Base-by-base conservation (phyloP, 2,797 vertebrate genomes). In the Aplochiton taeniatus region DNA sequence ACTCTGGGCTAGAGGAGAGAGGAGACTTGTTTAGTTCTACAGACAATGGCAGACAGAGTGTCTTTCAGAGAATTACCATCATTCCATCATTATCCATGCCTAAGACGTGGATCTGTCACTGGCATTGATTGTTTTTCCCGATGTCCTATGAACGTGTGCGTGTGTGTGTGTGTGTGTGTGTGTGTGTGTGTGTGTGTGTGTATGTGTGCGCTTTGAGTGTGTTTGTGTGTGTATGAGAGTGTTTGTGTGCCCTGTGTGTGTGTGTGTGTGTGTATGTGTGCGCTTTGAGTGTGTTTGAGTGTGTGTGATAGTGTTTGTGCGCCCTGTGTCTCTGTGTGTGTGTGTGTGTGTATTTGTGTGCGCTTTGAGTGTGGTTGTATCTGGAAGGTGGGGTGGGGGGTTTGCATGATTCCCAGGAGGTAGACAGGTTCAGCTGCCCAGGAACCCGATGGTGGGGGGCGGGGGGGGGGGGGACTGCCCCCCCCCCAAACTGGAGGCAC, bases 31-130 rank as follows among this genome's bases (percentile, higher is more conserved):
- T 31, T 31, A 31, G 31, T 31, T 31, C 31, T 31, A 81, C 80
- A 86, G 83, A 86, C 84, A 88, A 88, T 89, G 88, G 88, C 90
- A 86, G 80, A 73, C 12, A 44, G 10, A 54, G 72, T 84, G 83
- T 89, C 86, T 89, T 80, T 86, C 82, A 83, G 85, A 90, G 78
- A 66, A 61, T 83, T 85, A 74, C 79, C 74, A 69, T 90, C 91
- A 91, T 92, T 87, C 85, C 69, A 64, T 70, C 62, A 62, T 43
- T 11, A 31, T 31, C 18, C 18, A 11, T 56, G 20, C n/a, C 82
- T 83, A 88, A 91, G 92, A 91, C 90, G 61, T 79, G 82, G 77
- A 90, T 92, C 92, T 92, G 89, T 92, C 92, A 87, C 69, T 89
- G 87, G 76, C 82, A 78, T 80, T 74, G 83, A 88, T 89, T 84